Evolutionary conservation across 2,888 invertebrate genomes (phyloP), one percentile per base, ranked within the genome.

Genomic region (Drosophila sordidapex): DNA sequence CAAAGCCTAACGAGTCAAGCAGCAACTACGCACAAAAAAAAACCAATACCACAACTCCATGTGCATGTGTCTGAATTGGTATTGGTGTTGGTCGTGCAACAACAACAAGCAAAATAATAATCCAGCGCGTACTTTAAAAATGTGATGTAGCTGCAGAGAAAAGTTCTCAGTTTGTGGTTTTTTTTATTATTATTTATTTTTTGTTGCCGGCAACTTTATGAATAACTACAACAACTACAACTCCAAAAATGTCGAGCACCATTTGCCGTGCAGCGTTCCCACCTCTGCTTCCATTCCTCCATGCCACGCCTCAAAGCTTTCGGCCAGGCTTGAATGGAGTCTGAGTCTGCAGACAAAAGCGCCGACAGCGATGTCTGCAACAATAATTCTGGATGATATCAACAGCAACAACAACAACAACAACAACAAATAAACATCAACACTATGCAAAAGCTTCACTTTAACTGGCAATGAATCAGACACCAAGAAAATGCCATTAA

Each of bases 381-480:
- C 74, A 72, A 74, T 70, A 72, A 74, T 73, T 74, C 70, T 71
- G 74, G 63, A 59, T 82, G 89, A 75, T 82, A 77, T 69, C 74
- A 81, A 72, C 83, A 76, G 40, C 56, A 70, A 67, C 38, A 46
- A 46, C 63, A 70, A 64, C 59, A 70, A 67, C 38, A 46, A 46
- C 63, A 70, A 64, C 59, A 70, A 67, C 38, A 46, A 46, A 46
- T 46, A 25, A 46, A 21, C 73, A 81, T 53, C 49, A 59, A 61
- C 81, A 83, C 83, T 80, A 75, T 81, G 78, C 59, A 70, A 76
- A 79, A 75, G 73, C 74, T 88, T 88, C 77, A 65, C 83, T 79
- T 78, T 80, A 86, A 88, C 74, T 81, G 67, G 72, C 87, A 80
- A 88, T 87, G 87, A 90, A 88, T 87, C 90, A 86, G 80, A 70